A percentile compares a stretch with the other conserved stretches of the same genome.
Conservation (phyloP, 2,888 invertebrate genomes). For the Nematopogon swammerdamellus region DNA sequence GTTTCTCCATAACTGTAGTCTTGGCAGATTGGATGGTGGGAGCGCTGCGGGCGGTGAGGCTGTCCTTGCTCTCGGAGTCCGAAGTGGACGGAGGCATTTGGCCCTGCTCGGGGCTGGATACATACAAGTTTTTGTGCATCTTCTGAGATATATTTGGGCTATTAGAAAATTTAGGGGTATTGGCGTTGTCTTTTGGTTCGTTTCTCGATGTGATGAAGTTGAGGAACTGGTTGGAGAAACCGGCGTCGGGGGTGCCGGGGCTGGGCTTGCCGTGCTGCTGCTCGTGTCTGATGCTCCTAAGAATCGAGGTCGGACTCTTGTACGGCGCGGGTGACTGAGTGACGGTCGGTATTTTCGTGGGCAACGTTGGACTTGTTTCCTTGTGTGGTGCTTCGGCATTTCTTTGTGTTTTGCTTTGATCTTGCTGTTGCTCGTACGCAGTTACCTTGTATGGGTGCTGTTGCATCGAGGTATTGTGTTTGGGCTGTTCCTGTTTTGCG, state of each 20-base stretch:
- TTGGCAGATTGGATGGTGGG: conserved; percentile 45
- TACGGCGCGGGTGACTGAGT: conserved; percentile 19
- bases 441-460: neutral
- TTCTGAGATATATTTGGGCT: conserved; percentile 50
- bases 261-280: conserved; percentile 37
- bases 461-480: neutral
- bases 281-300: conserved; percentile 45
- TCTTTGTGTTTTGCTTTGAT: neutral
- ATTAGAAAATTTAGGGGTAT: conserved; percentile 50
- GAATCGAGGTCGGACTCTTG: conserved; percentile 37
- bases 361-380: too few relatives aligned
- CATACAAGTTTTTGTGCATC: conserved; percentile 52
- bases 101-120: conserved; percentile 49
- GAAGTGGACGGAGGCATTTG: conserved; percentile 51
- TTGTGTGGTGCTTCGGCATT: neutral
- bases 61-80: conserved; percentile 47
- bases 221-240: conserved; percentile 47
- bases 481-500: neutral
- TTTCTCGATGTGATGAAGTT: conserved; percentile 49
- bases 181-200: conserved; percentile 52
- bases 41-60: conserved; percentile 39
- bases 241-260: conserved; percentile 41
- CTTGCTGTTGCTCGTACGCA: neutral
- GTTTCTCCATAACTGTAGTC: conserved; percentile 34
- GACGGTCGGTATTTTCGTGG: neutral